A percentile compares a stretch with the other conserved stretches of the same genome.
These are phyloP conservation scores for Tenualosa ilisha DNA, from an alignment of 2,797 vertebrate species.

Conservation along the genomic window DNA sequence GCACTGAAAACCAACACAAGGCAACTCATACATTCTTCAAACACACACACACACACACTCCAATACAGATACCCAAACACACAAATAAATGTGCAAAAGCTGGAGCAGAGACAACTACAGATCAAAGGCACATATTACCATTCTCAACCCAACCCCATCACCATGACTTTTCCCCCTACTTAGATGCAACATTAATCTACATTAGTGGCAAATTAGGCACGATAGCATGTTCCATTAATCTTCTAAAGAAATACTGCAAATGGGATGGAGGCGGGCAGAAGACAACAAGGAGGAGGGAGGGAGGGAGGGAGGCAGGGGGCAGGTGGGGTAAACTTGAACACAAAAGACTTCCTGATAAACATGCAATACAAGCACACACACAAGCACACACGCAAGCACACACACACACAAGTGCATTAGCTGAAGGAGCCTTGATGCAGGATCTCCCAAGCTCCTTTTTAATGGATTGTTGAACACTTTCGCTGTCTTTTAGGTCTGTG, in stretches of 20 bases:
- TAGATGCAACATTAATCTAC: slow-evolving; percentile 46
- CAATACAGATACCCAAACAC: background rate
- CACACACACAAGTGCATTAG: background rate
- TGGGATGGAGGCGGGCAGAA: slow-evolving; percentile 34
- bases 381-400: background rate
- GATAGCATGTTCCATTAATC: slow-evolving; percentile 54
- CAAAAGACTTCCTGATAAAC: slow-evolving; percentile 22
- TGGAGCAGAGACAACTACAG: background rate
- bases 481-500: background rate
- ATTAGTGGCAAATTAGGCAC: slow-evolving; percentile 53
- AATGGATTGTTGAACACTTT: background rate
- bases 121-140: background rate
- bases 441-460: background rate
- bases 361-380: background rate
- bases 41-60: background rate
- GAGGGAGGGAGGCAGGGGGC: slow-evolving; percentile 17
- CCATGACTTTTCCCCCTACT: background rate
- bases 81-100: background rate
- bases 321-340: background rate
- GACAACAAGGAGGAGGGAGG: background rate
- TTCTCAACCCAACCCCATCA: slow-evolving; percentile 13
- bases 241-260: slow-evolving; percentile 39
- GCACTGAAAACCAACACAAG: background rate
- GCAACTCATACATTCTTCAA: background rate
- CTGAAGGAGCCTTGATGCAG: background rate